Base-by-base conservation (phyloP, 2,888 invertebrate genomes). In the Liodrosophila aerea region DNA sequence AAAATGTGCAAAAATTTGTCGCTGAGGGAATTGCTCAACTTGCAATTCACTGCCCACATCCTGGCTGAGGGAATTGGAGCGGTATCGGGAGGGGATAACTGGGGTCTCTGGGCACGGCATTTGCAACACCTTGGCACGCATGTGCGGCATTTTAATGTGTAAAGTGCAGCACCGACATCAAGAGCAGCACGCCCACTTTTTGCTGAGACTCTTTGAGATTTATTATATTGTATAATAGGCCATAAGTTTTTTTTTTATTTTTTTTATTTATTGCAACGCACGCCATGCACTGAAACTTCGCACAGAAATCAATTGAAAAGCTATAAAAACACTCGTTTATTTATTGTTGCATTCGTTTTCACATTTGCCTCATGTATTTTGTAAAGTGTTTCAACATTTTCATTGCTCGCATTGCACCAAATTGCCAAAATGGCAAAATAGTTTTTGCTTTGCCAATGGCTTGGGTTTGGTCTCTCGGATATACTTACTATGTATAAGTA, bases 181-280 rank as follows among this genome's bases (percentile, higher is more conserved):
- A 85, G 74, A 71, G 83, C 80, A 85, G 69, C 85, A 86, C 80
- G 80, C 80, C 86, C 86, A 80, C 86, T 86, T 85, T 85, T 76
- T 78, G 27, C 37, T 40, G 11, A 11, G 27, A 60, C 47, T 57
- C 56, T 67, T 49, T 54, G 54, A 81, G 78, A 80, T 86, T 80
- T 85, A 80, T 80, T 80, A 80, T 80, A 80, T 80, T 80, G 86
- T 86, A 80, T 86, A 80, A 86, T 86, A 60, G 62, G 82, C 60
- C 54, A 59, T 64, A 73, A 75, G 85, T 64, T 73, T 22, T 22
- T 22, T 22, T 22, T 22, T 22, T 2, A 22, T 22, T 22, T 22
- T 62, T 64, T 86, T 78, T 86, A 80, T 86, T 86, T 78, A 78
- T 78, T 78, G 82, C 85, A 57, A 71, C 76, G 80, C 85, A 78